Evolutionary conservation across 23 tunicate genomes (phyloP).

Genomic region (Diplosoma virens): DNA sequence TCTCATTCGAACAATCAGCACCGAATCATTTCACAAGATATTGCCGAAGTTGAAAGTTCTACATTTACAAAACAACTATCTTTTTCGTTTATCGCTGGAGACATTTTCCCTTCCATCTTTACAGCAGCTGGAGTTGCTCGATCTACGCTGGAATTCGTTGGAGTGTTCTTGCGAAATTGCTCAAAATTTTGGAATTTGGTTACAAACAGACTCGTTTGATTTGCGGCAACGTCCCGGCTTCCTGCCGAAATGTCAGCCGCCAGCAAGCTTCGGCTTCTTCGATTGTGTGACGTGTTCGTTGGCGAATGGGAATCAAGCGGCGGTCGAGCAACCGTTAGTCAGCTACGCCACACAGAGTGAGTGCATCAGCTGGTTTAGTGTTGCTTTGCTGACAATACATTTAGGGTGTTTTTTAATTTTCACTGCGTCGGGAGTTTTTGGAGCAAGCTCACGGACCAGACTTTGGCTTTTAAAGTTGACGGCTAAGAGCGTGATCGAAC

Average conservation of each 20-base stretch:
- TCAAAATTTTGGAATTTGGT: constrained; percentile 17
- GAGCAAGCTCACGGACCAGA: neutral
- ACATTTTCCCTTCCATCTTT: neutral
- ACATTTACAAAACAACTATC: constrained; percentile 7
- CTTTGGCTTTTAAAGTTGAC: constrained; percentile 1
- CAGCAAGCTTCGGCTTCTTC: neutral
- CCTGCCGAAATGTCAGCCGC: neutral
- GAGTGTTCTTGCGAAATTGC: constrained; percentile 6
- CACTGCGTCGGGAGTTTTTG: neutral
- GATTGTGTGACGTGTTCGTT: neutral
- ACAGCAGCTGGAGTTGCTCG: neutral
- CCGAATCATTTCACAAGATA: too few relatives aligned
- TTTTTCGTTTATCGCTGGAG: neutral
- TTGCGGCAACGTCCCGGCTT: constrained; percentile 1
- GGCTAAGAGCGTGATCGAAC: neutral
- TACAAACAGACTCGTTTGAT: neutral
- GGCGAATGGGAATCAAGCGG: neutral
- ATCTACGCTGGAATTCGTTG: constrained; percentile 12
- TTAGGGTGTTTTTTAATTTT: neutral
- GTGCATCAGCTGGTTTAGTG: neutral
- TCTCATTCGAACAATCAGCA: neutral
- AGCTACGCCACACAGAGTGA: neutral
- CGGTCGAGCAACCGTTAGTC: neutral
- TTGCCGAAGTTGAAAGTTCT: neutral
- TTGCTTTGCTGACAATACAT: neutral